Evolutionary conservation across 2,888 invertebrate species (phyloP).

Genomic region (Drosophila kokeensis): DNA sequence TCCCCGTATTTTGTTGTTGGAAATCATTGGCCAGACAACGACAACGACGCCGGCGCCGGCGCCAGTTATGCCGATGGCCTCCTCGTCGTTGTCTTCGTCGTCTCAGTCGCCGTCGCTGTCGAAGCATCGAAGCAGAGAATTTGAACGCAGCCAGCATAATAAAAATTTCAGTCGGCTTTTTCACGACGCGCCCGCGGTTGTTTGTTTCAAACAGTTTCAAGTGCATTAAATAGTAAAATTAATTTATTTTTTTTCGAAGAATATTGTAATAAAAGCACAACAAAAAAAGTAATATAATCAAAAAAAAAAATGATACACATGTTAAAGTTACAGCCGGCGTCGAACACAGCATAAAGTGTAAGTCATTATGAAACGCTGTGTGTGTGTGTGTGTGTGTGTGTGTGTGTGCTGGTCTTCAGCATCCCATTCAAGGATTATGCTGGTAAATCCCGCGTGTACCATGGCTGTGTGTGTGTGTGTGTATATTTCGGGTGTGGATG

Average conservation of each 20-base stretch:
- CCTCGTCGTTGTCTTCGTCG: constrained; percentile 16
- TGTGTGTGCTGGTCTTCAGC: constrained; percentile 19
- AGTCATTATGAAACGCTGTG: constrained; percentile 19
- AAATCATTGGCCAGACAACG: constrained; percentile 59
- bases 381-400: neutral
- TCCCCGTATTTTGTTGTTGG: constrained; percentile 65
- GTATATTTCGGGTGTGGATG: constrained; percentile 10
- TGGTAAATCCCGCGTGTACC: constrained; percentile 25
- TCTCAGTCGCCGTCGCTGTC: constrained; percentile 2
- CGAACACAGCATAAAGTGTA: constrained; percentile 23
- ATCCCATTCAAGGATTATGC: constrained; percentile 39
- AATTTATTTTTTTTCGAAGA: constrained; percentile 23
- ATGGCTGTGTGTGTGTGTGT: neutral
- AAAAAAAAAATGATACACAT: constrained; percentile 12
- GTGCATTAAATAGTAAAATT: constrained; percentile 24
- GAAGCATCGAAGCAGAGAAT: constrained; percentile 63
- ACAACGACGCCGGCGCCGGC: constrained; percentile 51
- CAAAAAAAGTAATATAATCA: neutral
- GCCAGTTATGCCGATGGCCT: constrained; percentile 25
- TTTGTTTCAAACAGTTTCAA: constrained; percentile 53
- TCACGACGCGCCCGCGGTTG: constrained; percentile 78
- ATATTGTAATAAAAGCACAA: constrained; percentile 11
- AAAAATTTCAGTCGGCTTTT: constrained; percentile 79
- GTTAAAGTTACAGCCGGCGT: constrained; percentile 8
- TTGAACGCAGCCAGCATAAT: constrained; percentile 67